Evolutionary conservation across 2,113 vertebrate species (phyloP).

Genomic region (Nycticebus coucang): DNA sequence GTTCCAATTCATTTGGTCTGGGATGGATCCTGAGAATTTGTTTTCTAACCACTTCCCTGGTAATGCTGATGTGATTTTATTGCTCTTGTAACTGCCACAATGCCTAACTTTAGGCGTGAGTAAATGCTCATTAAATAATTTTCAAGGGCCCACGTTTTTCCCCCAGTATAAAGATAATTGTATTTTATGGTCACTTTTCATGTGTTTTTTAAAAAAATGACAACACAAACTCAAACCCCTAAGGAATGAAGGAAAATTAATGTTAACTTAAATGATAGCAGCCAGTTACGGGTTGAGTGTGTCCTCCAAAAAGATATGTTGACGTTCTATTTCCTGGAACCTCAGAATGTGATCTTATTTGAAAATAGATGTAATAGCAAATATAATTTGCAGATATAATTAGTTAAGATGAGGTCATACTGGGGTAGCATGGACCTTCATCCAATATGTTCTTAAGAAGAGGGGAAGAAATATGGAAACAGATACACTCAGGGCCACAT

Average conservation of each 20-base stretch:
- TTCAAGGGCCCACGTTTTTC: not conserved
- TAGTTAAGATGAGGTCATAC: not conserved
- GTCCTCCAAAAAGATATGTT: not conserved
- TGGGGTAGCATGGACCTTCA: not conserved
- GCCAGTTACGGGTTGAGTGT: not conserved
- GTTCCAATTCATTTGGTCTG: not conserved
- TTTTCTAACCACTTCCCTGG: not conserved
- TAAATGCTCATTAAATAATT: not conserved
- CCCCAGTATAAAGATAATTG: not conserved
- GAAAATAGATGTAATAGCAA: not conserved
- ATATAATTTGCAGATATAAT: not conserved
- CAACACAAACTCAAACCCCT: not conserved
- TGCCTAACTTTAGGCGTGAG: not conserved
- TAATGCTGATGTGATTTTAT: not conserved
- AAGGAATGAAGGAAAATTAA: slow-evolving; percentile 9
- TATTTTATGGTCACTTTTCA: not conserved
- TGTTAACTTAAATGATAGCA: not conserved
- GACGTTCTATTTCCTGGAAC: not conserved
- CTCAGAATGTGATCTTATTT: not conserved
- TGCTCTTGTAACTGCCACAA: not conserved
- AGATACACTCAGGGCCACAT: accelerated
- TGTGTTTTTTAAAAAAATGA: not conserved
- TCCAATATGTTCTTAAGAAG: not conserved
- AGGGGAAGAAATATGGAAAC: not conserved
- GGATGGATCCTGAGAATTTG: not conserved